Conservation (phyloP, 2,888 invertebrate species). For the Clusia tigrina region DNA sequence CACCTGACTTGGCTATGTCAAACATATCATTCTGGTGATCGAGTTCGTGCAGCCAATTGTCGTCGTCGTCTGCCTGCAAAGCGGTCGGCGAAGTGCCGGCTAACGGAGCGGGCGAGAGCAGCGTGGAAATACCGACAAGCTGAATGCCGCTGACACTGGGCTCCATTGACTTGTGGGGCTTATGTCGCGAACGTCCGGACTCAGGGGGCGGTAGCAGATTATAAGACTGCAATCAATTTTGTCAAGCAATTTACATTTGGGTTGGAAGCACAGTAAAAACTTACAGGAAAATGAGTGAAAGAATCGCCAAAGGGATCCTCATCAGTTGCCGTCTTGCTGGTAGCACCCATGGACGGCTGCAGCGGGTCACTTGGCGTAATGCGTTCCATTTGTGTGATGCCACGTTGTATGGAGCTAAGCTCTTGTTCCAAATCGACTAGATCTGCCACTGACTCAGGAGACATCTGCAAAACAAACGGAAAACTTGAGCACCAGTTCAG, state of each 20-base stretch:
- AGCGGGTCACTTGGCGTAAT: conserved; percentile 77
- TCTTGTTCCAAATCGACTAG: conserved; percentile 88
- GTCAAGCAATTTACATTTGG: neutral
- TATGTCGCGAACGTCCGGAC: conserved; percentile 61
- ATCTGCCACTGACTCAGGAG: conserved; percentile 76
- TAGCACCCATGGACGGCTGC: conserved; percentile 64
- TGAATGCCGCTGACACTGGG: conserved; percentile 24
- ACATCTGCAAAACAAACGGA: conserved; percentile 49
- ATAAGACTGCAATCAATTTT: conserved; percentile 47
- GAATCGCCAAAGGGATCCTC: conserved; percentile 80
- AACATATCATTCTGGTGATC: conserved; percentile 59
- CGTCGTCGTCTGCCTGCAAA: conserved; percentile 49
- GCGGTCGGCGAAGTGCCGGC: conserved; percentile 38
- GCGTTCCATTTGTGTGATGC: conserved; percentile 87
- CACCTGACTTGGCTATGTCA: conserved; percentile 54
- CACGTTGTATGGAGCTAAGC: conserved; percentile 83
- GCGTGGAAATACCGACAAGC: conserved; percentile 39
- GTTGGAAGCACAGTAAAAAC: conserved; percentile 5
- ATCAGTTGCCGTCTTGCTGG: conserved; percentile 64
- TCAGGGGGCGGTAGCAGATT: conserved; percentile 63
- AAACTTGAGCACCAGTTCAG: neutral
- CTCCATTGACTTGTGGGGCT: conserved; percentile 56
- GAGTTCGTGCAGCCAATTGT: conserved; percentile 58
- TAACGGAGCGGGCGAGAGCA: conserved; percentile 41
- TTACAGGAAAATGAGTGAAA: conserved; percentile 69